Evolutionary conservation across 2,888 invertebrate genomes (phyloP), one percentile per base, ranked within the genome.

Genomic region (Gastrophysa polygoni): DNA sequence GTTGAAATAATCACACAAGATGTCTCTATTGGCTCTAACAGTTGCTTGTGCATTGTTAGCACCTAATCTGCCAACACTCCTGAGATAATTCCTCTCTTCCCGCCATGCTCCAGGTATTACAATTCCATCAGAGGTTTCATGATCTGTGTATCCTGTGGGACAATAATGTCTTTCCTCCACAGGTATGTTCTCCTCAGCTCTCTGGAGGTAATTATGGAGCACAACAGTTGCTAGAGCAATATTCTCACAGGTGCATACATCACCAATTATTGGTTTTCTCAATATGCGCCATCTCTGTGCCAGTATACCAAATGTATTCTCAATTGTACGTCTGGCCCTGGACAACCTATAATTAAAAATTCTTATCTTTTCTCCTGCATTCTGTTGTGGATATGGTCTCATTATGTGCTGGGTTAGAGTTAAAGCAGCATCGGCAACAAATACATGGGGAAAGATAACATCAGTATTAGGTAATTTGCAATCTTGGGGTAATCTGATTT

Each of bases 171-270:
- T 17, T 44, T 18, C 43, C 20, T 55, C 38, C 8, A 43, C 10
- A 20, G 34, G 55, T 43, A 55, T 38, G 14, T 66, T 16, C 51
- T 48, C 38, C 38, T 46, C 38, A 14, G 5, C 46, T 29, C 29
- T 29, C n/a, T 50, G 68, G 17, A 70, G 21, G 43, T 58, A 70
- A 63, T 70, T 70, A 46, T 68, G 66, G 3, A 70, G 34, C 14
- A 67, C 67, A 21, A 68, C 47, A 48, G 21, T 21, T 8, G 47
- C 47, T 21, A 48, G 21, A 21, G 38, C 56, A 34, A 66, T 66
- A 17, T 44, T 29, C 51, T 63, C 63, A 28, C 60, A 59, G 11
- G 57, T 66, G 17, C 50, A 43, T n/a, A 63, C 57, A 43, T 63
- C 47, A 20, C 61, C 66, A 43, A 66, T 32, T 14, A 63, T 66